These are phyloP conservation scores for Pyrrhia umbra DNA, from an alignment of 2,888 invertebrate genomes.

Conservation along the genomic window DNA sequence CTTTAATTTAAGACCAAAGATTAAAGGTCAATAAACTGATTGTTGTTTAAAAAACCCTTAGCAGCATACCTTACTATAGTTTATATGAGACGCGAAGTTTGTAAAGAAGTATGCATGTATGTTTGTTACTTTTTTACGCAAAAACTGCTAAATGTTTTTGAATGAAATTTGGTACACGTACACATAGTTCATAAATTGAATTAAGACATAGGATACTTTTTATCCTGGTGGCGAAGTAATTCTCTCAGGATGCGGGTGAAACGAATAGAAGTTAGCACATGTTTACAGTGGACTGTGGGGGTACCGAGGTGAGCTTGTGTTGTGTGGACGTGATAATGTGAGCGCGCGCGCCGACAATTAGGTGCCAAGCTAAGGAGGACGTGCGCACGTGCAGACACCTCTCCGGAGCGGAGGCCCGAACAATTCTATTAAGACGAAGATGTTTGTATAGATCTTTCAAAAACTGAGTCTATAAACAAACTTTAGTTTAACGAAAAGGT, in stretches of 20 bases:
- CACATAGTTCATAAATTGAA: too few species aligned
- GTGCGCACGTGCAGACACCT: constrained; percentile 12
- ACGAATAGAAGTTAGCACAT: constrained; percentile 36
- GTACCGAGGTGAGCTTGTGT: constrained; percentile 39
- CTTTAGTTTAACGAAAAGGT: too few species aligned
- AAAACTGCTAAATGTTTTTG: too few species aligned
- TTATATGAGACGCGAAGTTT: too few species aligned
- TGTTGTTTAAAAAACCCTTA: constrained; percentile 14
- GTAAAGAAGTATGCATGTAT: too few species aligned
- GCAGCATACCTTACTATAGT: too few species aligned
- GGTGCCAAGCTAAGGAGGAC: constrained; percentile 43
- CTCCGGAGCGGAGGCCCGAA: neutral
- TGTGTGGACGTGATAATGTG: constrained; percentile 64
- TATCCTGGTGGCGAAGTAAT: too few species aligned
- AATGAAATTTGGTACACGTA: too few species aligned
- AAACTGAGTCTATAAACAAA: neutral
- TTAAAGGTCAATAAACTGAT: constrained; percentile 21
- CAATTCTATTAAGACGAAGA: constrained; percentile 23
- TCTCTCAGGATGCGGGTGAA: too few species aligned
- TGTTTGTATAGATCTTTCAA: neutral
- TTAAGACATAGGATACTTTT: too few species aligned
- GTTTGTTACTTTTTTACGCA: too few species aligned
- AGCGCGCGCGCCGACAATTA: constrained; percentile 62
- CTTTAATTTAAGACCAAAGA: neutral
- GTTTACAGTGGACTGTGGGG: constrained; percentile 21